phyloP scores from a whole-genome alignment of 2,888 invertebrate species.

The Formica aserva region DNA sequence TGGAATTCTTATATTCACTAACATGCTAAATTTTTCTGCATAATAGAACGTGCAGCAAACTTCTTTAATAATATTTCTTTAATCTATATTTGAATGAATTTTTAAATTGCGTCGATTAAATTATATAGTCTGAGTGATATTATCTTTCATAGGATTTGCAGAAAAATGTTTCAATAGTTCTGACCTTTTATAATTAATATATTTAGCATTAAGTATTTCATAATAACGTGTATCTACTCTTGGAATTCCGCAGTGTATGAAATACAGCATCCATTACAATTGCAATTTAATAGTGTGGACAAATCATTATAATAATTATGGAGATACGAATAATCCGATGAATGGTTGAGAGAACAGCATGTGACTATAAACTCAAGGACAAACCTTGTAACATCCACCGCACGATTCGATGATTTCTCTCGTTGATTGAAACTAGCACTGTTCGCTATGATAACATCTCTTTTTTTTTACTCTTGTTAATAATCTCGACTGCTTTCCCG shows the following conservation, averaged over 20 bases:
- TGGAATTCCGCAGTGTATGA: not conserved
- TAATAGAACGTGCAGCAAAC: not conserved
- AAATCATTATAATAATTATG: constrained; percentile 11
- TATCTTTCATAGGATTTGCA: constrained; percentile 2
- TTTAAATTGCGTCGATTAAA: constrained; percentile 26
- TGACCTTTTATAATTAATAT: not conserved
- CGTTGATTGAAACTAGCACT: constrained; percentile 54
- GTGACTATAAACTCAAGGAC: not conserved
- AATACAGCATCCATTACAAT: constrained; percentile 9
- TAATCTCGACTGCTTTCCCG: constrained; percentile 19
- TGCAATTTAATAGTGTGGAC: constrained; percentile 23
- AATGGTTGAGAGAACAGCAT: constrained; percentile 21
- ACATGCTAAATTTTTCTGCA: not conserved
- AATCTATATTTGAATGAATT: constrained; percentile 21
- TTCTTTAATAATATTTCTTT: not conserved
- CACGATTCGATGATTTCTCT: constrained; percentile 21
- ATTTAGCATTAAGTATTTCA: constrained; percentile 20
- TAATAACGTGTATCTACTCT: not conserved
- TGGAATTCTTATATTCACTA: constrained; percentile 30
- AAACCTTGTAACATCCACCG: constrained; percentile 3
- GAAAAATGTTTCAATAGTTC: constrained; percentile 27
- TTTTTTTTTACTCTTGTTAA: not conserved
- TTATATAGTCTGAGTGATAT: not conserved
- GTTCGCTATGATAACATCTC: not conserved
- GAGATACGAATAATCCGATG: constrained; percentile 27